Evolutionary conservation across 2,888 invertebrate species (phyloP).

Genomic region (Aporophyla lueneburgensis): DNA sequence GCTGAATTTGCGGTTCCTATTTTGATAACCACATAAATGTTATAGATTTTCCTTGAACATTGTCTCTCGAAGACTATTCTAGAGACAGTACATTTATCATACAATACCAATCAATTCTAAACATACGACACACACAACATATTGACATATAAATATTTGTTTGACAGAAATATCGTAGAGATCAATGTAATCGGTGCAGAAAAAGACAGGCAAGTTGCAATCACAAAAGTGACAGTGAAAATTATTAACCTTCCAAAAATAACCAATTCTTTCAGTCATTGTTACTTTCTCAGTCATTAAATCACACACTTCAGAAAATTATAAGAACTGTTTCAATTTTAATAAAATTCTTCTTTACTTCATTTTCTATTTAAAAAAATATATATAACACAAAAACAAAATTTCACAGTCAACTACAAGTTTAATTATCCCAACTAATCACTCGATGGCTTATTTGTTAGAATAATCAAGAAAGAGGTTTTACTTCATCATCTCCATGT

Average conservation of each 20-base stretch:
- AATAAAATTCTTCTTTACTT: not conserved
- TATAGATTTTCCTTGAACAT: constrained; percentile 1
- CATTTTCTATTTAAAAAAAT: constrained; percentile 1
- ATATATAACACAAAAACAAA: not conserved
- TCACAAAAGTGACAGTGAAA: constrained; percentile 5
- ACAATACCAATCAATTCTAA: not conserved
- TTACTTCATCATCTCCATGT: constrained; percentile 12
- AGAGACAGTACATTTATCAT: not conserved
- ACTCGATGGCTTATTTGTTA: not conserved
- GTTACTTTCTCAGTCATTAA: constrained; percentile 1
- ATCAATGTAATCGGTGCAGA: constrained; percentile 79
- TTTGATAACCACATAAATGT: constrained; percentile 10
- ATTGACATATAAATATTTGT: constrained; percentile 65
- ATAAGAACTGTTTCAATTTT: not conserved
- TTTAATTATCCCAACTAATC: not conserved
- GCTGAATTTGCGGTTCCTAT: constrained; percentile 3
- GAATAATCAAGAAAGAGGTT: constrained; percentile 10
- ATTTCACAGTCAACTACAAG: not conserved
- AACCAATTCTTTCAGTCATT: constrained; percentile 3
- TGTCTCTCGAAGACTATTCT: constrained; percentile 2
- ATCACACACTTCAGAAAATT: not conserved
- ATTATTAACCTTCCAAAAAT: constrained; percentile 35
- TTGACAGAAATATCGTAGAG: constrained; percentile 87
- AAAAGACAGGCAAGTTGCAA: constrained; percentile 83
- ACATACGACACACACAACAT: not conserved